A percentile compares a stretch with the other conserved stretches of the same genome.
Conservation (phyloP, 2,888 invertebrate genomes). For the Nomada ferruginata region DNA sequence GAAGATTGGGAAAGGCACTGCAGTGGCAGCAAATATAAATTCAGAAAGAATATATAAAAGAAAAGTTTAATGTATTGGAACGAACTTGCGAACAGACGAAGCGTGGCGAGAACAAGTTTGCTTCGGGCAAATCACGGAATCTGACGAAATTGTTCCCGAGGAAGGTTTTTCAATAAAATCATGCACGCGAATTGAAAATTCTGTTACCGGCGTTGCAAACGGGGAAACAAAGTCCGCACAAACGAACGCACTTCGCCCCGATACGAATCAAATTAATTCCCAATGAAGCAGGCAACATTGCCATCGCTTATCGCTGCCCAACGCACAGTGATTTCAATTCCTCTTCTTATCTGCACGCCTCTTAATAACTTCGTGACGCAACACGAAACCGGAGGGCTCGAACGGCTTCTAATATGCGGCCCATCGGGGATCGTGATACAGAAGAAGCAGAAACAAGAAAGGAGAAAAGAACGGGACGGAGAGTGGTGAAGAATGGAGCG, state of each 20-base stretch:
- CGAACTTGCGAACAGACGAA: no score
- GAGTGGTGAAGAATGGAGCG: background rate
- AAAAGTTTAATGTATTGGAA: no score
- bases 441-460: slow-evolving; percentile 21
- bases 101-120: no score
- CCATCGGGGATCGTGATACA: slow-evolving; percentile 18
- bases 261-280: background rate
- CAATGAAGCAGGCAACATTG: background rate
- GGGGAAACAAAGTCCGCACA: no score
- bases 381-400: slow-evolving; percentile 3
- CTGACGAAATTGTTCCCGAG: no score
- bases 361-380: slow-evolving; percentile 30
- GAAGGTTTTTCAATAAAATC: no score
- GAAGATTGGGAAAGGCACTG: no score
- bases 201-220: no score
- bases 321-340: slow-evolving; percentile 1
- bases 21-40: no score
- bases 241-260: background rate
- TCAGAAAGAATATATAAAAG: no score
- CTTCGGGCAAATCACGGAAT: no score
- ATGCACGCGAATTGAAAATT: no score
- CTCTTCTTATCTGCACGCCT: background rate
- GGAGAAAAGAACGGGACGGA: slow-evolving; percentile 18
- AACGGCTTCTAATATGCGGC: slow-evolving; percentile 18
- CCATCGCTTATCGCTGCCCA: background rate